Conservation (phyloP, 2,797 vertebrate genomes). For the Cossypha caffra region DNA sequence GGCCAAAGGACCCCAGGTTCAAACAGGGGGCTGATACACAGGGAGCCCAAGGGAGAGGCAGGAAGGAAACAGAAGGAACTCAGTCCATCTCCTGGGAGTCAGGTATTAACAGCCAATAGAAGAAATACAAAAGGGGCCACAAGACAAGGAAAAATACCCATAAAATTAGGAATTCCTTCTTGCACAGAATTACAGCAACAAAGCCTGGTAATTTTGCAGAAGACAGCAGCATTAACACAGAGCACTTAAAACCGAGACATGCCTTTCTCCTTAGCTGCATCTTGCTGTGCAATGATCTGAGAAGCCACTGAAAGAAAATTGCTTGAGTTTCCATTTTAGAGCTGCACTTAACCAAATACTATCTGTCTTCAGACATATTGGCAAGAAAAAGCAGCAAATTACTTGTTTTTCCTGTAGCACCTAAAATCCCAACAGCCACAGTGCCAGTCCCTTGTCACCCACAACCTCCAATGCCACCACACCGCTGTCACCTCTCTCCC, state of each 20-base stretch:
- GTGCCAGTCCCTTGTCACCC: background rate
- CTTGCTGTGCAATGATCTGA: constrained; percentile 41
- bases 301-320: constrained; percentile 63
- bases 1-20: background rate
- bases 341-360: constrained; percentile 55
- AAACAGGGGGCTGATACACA: background rate
- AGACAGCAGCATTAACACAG: constrained; percentile 22
- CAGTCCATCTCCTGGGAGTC: background rate
- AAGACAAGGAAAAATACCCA: background rate
- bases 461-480: background rate
- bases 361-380: constrained; percentile 2
- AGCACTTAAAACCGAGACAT: constrained; percentile 11
- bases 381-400: background rate
- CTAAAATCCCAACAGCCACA: background rate
- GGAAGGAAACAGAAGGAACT: background rate
- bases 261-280: constrained; percentile 38
- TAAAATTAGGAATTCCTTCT: background rate
- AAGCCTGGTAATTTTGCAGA: background rate
- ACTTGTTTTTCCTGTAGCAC: background rate
- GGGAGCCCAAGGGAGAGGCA: background rate
- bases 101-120: background rate
- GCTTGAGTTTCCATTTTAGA: constrained; percentile 67
- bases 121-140: background rate
- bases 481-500: accelerated
- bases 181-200: background rate